Evolutionary conservation across 2,113 vertebrate species (phyloP), one percentile per base, ranked within the genome.

Genomic region (Channa maculata): DNA sequence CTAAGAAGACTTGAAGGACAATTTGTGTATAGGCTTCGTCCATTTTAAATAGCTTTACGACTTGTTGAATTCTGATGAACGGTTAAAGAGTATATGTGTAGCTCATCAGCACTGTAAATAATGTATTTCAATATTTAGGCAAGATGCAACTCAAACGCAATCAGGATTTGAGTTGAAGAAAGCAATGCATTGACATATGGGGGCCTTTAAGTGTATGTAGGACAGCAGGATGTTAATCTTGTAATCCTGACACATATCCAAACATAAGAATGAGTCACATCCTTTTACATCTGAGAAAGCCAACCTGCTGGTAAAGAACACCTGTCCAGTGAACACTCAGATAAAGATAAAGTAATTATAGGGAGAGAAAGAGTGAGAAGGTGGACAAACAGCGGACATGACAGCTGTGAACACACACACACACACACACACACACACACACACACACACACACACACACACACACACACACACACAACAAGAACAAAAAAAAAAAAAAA

Each of bases 211-310:
- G 54, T 45, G 59, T 10, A 71, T 82, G 65, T 63, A 59, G 79
- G 75, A 51, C 66, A 65, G 15, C 9, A 43, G 54, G 8, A 62
- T 62, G 79, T 41, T 62, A 53, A 68, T 64, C 74, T 65, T 36
- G 57, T 71, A 71, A 79, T 70, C 69, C 74, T 69, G 70, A 70
- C 54, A 75, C 51, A 74, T 38, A 77, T 58, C 63, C 48, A 55
- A 61, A 12, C 37, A 14, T 64, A 5, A 65, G 37, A 33, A 68
- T 71, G 74, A 77, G 49, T 74, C 59, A 39, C 15, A 66, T 82
- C 61, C 63, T 68, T 73, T 68, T 60, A 64, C 52, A 50, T 49
- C 36, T 14, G 51, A 63, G 58, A 61, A 53, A 79, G 48, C 8
- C n/a, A 50, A 70, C n/a, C 10, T 41, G 59, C 43, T 41, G 2